Conservation (phyloP, 2,888 invertebrate genomes). For the Mystacides longicornis region DNA sequence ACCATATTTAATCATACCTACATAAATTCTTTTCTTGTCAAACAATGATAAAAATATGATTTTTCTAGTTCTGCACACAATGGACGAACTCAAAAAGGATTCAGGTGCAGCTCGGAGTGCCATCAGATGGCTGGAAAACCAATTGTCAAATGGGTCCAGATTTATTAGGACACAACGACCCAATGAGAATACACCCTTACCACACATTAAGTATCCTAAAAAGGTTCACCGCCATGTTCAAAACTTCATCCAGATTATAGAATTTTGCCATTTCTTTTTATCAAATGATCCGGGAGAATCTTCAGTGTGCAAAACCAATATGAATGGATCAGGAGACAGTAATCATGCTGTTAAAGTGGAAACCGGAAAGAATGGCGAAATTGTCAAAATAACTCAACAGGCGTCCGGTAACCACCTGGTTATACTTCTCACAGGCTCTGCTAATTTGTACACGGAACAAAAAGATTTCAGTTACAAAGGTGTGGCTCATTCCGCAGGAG, state of each 20-base stretch:
- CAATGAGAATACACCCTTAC: constrained; percentile 68
- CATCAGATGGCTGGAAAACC: constrained; percentile 87
- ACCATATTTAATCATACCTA: not conserved
- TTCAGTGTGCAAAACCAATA: not conserved
- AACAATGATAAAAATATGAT: too few relatives aligned
- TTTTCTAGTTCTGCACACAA: constrained; percentile 71
- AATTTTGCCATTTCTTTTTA: constrained; percentile 73
- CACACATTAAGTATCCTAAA: constrained; percentile 67
- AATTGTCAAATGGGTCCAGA: constrained; percentile 79
- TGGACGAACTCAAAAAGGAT: constrained; percentile 83
- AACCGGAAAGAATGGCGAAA: not conserved
- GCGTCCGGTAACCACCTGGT: constrained; percentile 46
- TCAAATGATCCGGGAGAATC: constrained; percentile 25
- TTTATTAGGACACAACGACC: constrained; percentile 81
- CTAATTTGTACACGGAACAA: constrained; percentile 40
- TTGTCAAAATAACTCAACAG: constrained; percentile 7
- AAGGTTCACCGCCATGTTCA: constrained; percentile 63
- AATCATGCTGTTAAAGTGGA: constrained; percentile 30
- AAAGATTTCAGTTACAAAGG: constrained; percentile 69
- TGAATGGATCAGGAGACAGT: constrained; percentile 10
- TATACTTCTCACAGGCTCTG: constrained; percentile 67
- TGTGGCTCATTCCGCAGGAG: constrained; percentile 72
- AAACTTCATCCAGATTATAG: constrained; percentile 72
- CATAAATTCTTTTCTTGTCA: not conserved
- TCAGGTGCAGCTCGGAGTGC: constrained; percentile 81